These are phyloP conservation scores for Halisarca cf. caerulea DNA, from an alignment of 37 sponge, comb jelly and placozoan genomes.

Conservation along the genomic window DNA sequence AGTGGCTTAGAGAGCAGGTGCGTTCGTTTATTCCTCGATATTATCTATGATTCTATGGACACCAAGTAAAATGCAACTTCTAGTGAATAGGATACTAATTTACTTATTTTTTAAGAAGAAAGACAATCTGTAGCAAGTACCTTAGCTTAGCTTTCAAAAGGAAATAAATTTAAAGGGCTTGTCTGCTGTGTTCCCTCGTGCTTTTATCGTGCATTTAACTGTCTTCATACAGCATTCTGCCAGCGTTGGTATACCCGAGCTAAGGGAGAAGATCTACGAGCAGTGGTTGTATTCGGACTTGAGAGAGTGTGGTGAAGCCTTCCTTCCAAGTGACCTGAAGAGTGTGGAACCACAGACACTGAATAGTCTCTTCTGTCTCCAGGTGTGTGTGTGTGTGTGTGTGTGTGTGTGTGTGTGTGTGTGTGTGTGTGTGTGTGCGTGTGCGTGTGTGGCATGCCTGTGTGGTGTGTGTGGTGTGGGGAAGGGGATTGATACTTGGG, in stretches of 20 bases:
- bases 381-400: conserved; percentile 10
- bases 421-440: neutral
- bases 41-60: too few species aligned
- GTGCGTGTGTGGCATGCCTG: neutral
- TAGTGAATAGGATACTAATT: too few species aligned
- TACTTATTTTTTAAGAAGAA: too few species aligned
- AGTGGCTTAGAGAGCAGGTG: conserved; percentile 8
- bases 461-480: conserved; percentile 10
- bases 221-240: neutral
- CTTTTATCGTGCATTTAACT: neutral
- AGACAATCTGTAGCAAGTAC: too few species aligned
- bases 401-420: conserved; percentile 24
- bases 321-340: neutral
- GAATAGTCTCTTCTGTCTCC: neutral
- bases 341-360: neutral
- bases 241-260: neutral
- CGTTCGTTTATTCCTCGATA: too few species aligned
- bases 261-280: conserved; percentile 48
- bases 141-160: neutral
- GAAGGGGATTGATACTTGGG: too few species aligned
- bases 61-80: too few species aligned
- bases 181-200: neutral
- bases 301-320: conserved; percentile 29
- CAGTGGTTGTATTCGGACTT: conserved; percentile 66
- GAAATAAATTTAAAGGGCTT: neutral